Base-by-base conservation (phyloP, 2,888 invertebrate genomes). In the Eristalis arbustorum region DNA sequence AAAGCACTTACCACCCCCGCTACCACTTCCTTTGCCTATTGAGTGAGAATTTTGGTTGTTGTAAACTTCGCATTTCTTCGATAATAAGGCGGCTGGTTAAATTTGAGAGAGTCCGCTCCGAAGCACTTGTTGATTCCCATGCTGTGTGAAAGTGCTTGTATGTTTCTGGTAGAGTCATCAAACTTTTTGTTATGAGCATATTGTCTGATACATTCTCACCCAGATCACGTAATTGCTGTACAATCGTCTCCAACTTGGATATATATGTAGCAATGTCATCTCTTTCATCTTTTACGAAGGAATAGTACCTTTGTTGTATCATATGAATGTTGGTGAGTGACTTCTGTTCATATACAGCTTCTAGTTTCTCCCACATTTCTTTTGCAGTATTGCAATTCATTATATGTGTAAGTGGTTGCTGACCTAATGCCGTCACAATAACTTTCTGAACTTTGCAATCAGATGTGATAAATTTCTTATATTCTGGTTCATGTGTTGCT, bases 301-400 rank as follows among this genome's bases (percentile, higher is more conserved):
- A 64, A 68, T 85, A 89, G 73, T 83, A 88, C 11, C 89, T 67
- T 56, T 90, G 90, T 59, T 90, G 91, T 1, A 91, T 31, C 13
- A 90, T 88, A 87, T 91, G 90, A 1, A 91, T 74, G 42, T 83
- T 90, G 0, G 89, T 90, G 23, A 89, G 89, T 0, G 89, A 85
- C 75, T 89, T 90, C 69, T 90, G 90, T 67, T 91, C 91, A 77
- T 89, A 91, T 0, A 91, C 66, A 11, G 57, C 72, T 28, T 84
- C 23, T 11, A 88, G 59, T 64, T 80, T 80, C 13, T 68, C 49
- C 63, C 68, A 80, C 74, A 80, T 80, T 25, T 68, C 23, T 14
- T 61, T 56, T 1, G 74, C 63, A n/a, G 67, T 73, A n/a, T 25
- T 13, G 23, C 68, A 68, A 14, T 63, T 72, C 61, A 73, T 68